A percentile compares a stretch with the other conserved stretches of the same genome.
Conservation (phyloP, 2,113 vertebrate genomes). For the Camelus bactrianus region DNA sequence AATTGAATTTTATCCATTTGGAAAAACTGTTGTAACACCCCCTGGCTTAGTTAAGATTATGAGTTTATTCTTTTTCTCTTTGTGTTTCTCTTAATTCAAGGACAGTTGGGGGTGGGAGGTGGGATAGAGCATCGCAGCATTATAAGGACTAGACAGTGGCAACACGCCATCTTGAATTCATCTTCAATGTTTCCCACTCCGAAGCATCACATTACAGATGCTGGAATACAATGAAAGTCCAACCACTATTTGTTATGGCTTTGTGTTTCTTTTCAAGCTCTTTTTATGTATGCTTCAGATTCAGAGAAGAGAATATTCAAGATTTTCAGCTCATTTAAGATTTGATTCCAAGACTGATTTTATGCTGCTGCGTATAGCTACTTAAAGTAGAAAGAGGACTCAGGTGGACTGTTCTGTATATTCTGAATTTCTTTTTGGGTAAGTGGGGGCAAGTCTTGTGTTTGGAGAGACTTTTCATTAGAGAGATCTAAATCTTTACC, state of each 20-base stretch:
- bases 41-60: conserved; percentile 20
- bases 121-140: neutral
- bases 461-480: conserved; percentile 50
- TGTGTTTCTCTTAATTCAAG: conserved; percentile 37
- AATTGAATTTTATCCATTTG: neutral
- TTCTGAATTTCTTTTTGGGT: neutral
- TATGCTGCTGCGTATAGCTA: neutral
- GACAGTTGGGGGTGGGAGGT: neutral
- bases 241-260: neutral
- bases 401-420: neutral
- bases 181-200: neutral
- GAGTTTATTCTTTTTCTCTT: neutral
- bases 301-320: neutral
- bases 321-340: conserved; percentile 28
- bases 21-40: neutral
- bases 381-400: neutral
- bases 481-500: conserved; percentile 12
- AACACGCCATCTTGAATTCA: neutral
- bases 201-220: neutral
- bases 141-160: neutral
- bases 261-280: neutral
- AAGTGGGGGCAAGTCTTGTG: neutral
- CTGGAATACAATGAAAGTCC: neutral
- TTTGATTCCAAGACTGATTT: conserved; percentile 44
- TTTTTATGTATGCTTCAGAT: neutral